Conservation (phyloP, 2,888 invertebrate species). For the Nematopogon swammerdamellus region DNA sequence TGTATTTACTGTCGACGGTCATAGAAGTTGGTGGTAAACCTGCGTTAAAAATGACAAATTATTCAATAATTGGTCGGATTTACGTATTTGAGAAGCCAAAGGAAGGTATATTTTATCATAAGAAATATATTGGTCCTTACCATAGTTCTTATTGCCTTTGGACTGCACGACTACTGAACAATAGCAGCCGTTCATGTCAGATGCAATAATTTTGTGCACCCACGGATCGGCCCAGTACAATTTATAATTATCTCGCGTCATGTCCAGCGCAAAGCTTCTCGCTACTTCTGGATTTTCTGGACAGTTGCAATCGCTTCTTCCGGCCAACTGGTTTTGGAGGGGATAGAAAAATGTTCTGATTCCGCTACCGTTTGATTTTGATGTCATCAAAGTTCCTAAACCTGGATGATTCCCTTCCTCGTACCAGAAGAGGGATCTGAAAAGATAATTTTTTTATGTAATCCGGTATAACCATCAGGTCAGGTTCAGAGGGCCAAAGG, state of each 20-base stretch:
- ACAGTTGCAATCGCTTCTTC: conserved; percentile 57
- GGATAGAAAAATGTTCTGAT: conserved; percentile 56
- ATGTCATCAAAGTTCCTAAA: conserved; percentile 61
- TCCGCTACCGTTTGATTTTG: conserved; percentile 54
- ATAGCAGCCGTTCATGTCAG: conserved; percentile 65
- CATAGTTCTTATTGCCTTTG: conserved; percentile 33
- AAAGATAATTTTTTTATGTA: no score
- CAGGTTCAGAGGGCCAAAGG: background rate
- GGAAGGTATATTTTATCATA: no score
- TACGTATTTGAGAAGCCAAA: no score
- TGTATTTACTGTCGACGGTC: conserved; percentile 65
- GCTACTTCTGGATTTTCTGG: conserved; percentile 60
- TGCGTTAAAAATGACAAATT: conserved; percentile 4
- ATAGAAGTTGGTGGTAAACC: conserved; percentile 64
- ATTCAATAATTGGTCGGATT: no score
- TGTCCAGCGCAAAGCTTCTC: conserved; percentile 65
- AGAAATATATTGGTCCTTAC: conserved; percentile 6
- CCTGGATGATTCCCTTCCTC: conserved; percentile 61
- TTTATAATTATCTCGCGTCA: conserved; percentile 53
- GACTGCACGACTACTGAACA: conserved; percentile 60
- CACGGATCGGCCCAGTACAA: conserved; percentile 65
- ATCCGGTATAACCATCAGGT: conserved; percentile 5
- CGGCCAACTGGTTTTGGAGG: conserved; percentile 16
- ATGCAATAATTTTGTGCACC: conserved; percentile 56
- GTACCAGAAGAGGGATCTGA: conserved; percentile 72